phyloP scores from a whole-genome alignment of 1,140 invertebrate species.

The Drosophila nigromelanica region DNA sequence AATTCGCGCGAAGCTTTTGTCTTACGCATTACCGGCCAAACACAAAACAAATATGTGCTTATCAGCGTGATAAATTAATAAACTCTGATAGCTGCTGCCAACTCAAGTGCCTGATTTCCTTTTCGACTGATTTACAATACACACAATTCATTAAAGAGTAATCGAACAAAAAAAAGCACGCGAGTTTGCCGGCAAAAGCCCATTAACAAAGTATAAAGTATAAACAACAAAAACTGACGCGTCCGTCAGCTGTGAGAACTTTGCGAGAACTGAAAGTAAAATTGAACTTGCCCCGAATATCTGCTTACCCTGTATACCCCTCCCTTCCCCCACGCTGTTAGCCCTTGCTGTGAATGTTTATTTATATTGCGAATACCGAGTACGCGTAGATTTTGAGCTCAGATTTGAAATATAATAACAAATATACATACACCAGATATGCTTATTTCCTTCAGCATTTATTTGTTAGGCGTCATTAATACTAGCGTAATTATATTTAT shows the following conservation, averaged over 20 bases:
- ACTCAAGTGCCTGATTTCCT: neutral
- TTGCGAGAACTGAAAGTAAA: slow-evolving; percentile 48
- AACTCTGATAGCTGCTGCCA: neutral
- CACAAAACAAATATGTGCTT: slow-evolving; percentile 6
- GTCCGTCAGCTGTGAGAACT: slow-evolving; percentile 69
- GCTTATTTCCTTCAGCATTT: no score
- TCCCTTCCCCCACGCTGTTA: neutral
- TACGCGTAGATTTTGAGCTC: neutral
- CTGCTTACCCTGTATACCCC: no score
- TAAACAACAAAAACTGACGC: slow-evolving; percentile 23
- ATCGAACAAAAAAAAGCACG: slow-evolving; percentile 12
- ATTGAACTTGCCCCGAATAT: slow-evolving; percentile 12
- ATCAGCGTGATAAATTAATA: slow-evolving; percentile 11
- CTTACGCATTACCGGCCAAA: slow-evolving; percentile 20
- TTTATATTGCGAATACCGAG: neutral
- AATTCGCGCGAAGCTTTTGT: slow-evolving; percentile 51
- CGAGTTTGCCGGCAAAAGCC: slow-evolving; percentile 49
- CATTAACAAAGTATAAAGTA: no score
- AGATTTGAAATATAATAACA: neutral
- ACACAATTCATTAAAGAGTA: neutral
- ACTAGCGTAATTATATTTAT: no score
- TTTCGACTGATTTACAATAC: neutral
- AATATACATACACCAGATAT: no score
- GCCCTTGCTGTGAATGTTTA: slow-evolving; percentile 2
- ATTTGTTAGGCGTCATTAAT: no score